Percentiles rank a stretch among this genome's conserved stretches.
Evolutionary conservation across 2,888 invertebrate species (phyloP).

Genomic region (Carterocephalus palaemon): DNA sequence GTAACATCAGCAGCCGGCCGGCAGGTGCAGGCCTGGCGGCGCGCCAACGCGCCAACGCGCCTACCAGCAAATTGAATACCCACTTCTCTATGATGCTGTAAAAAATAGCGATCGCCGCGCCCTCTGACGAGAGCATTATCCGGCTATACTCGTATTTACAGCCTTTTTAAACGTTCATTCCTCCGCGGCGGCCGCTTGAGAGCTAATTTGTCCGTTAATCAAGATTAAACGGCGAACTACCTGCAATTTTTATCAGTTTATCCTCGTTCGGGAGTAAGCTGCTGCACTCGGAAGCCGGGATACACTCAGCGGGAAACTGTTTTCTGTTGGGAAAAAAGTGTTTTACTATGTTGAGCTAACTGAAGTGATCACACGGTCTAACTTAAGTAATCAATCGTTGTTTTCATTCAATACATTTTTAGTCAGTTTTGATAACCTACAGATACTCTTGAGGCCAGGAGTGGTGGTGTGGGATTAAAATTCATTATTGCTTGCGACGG

Average conservation of each 20-base stretch:
- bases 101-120: slow-evolving; percentile 20
- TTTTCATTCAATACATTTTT: too few relatives aligned
- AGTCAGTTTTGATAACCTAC: too few relatives aligned
- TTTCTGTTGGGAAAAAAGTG: too few relatives aligned
- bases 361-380: too few relatives aligned
- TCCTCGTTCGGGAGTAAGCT: slow-evolving; percentile 1
- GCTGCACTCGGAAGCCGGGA: background rate
- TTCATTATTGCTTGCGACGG: too few relatives aligned
- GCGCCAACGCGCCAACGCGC: slow-evolving; percentile 17
- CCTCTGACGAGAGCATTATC: slow-evolving; percentile 23
- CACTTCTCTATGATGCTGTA: slow-evolving; percentile 20
- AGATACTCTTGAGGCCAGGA: too few relatives aligned
- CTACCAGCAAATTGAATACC: slow-evolving; percentile 23
- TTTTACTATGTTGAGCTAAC: too few relatives aligned
- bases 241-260: slow-evolving; percentile 12
- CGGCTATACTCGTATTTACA: slow-evolving; percentile 18
- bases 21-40: slow-evolving; percentile 21
- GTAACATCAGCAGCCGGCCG: slow-evolving; percentile 19
- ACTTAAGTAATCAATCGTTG: too few relatives aligned
- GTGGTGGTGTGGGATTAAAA: too few relatives aligned
- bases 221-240: slow-evolving; percentile 16
- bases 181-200: slow-evolving; percentile 4
- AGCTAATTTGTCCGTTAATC: slow-evolving; percentile 21
- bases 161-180: slow-evolving; percentile 16
- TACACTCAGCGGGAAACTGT: background rate